Evolutionary conservation across 1,140 invertebrate species (phyloP).

Genomic region (Calephelis virginiensis): DNA sequence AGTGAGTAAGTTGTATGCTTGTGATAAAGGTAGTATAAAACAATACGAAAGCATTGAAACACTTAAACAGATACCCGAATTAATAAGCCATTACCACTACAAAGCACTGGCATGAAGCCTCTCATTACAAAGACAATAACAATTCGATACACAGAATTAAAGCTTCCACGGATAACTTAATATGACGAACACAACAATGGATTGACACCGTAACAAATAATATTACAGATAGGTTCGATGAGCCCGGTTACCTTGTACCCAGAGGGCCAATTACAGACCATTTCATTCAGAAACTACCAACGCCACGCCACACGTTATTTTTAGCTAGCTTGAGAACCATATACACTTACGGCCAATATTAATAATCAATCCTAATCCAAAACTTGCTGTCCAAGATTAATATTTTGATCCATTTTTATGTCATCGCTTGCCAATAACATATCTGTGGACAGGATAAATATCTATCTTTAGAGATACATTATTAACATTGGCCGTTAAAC

Average conservation of each 20-base stretch:
- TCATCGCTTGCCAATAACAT: too few species aligned
- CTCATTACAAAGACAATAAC: conserved; percentile 12
- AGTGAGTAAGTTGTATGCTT: too few species aligned
- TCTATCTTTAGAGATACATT: too few species aligned
- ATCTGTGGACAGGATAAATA: too few species aligned
- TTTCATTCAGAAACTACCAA: conserved; percentile 10
- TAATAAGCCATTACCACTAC: not conserved
- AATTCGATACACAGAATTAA: conserved; percentile 10
- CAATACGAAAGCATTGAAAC: too few species aligned
- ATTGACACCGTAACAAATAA: conserved; percentile 6
- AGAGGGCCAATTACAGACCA: conserved; percentile 11
- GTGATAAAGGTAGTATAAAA: too few species aligned
- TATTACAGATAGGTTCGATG: conserved; percentile 2
- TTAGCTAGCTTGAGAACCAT: not conserved
- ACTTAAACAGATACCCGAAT: too few species aligned
- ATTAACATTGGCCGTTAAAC: too few species aligned
- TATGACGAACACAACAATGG: conserved; percentile 6
- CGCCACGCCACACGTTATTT: not conserved
- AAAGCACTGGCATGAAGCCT: not conserved
- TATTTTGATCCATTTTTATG: too few species aligned
- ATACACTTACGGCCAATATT: too few species aligned
- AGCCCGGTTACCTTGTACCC: conserved; percentile 10
- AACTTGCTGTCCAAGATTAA: too few species aligned
- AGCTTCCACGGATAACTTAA: conserved; percentile 2
- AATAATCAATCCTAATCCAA: too few species aligned